Conservation (phyloP, 2,888 invertebrate genomes). For the Lissonota sp. region DNA sequence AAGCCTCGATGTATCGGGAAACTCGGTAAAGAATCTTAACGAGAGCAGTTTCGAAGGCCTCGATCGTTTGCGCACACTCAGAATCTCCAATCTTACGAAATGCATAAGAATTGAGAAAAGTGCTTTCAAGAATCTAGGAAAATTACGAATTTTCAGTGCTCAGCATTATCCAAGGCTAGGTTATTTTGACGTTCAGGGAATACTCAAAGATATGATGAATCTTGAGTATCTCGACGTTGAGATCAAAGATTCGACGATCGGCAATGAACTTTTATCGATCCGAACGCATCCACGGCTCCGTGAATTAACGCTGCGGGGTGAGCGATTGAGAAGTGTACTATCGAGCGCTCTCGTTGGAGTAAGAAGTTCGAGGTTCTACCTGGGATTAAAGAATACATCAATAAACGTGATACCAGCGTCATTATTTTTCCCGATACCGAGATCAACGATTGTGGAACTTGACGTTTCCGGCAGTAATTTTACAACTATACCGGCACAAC, state of each 20-base stretch:
- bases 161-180: constrained; percentile 92
- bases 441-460: constrained; percentile 92
- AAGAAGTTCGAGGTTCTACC: constrained; percentile 88
- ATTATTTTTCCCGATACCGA: constrained; percentile 93
- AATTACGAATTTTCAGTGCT: constrained; percentile 89
- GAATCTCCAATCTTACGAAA: constrained; percentile 88
- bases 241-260: constrained; percentile 92
- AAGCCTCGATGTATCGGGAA: constrained; percentile 91
- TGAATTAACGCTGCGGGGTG: constrained; percentile 90
- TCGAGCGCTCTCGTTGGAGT: constrained; percentile 94
- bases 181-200: constrained; percentile 93
- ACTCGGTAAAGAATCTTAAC: constrained; percentile 91
- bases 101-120: constrained; percentile 93
- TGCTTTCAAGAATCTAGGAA: constrained; percentile 90
- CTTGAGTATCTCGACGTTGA: constrained; percentile 93
- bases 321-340: constrained; percentile 90
- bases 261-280: constrained; percentile 92
- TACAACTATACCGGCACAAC: constrained; percentile 90
- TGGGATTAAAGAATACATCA: constrained; percentile 93
- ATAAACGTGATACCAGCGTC: constrained; percentile 91
- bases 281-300: constrained; percentile 91
- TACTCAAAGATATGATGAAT: constrained; percentile 90
- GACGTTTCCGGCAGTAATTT: constrained; percentile 93
- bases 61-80: constrained; percentile 87
- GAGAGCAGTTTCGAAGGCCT: constrained; percentile 91